Evolutionary conservation across 2,888 invertebrate species (phyloP), one percentile per base, ranked within the genome.

Genomic region (Pseudococcus longispinus): DNA sequence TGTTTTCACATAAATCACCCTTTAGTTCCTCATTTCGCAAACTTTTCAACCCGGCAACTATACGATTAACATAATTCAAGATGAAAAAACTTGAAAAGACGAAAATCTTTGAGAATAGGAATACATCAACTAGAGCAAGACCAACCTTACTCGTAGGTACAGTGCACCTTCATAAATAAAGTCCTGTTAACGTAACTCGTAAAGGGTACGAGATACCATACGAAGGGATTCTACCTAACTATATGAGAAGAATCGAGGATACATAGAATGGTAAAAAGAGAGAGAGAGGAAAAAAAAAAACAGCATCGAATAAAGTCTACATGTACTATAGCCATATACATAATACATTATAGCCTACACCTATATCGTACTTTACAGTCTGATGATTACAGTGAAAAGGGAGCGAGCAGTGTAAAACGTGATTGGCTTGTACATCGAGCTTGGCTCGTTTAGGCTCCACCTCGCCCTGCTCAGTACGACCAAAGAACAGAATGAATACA

Each of bases 401-500:
- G 86, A 80, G 86, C 44, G 86, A 44, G 77, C 51, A 32, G 26
- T 86, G 86, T 80, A 86, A 85, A 86, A 86, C 86, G 86, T 86
- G 86, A 86, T 86, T 86, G 86, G 86, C 86, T 86, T 86, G 86
- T 77, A 77, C 74, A 23, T 80, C 80, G 51, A 86, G 77, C 77
- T 80, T 86, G 32, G 23, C 77, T 80, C 51, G 86, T 86, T 86
- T 86, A 86, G 86, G 86, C 86, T 86, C 86, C 86, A 80, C 86
- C 86, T 86, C 55, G 80, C 80, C 86, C 80, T 86, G 74, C 86
- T 29, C 29, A n/a, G 26, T 44, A 51, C 86, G 37, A 86, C 86
- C 86, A 86, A 80, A 86, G 70, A 85, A 85, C 85, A 85, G 74
- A 86, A 86, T 86, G 86, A 86, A 86, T 86, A 80, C 32, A 77